Evolutionary conservation across 2,797 vertebrate species (phyloP).

Genomic region (Poecilia gillii): DNA sequence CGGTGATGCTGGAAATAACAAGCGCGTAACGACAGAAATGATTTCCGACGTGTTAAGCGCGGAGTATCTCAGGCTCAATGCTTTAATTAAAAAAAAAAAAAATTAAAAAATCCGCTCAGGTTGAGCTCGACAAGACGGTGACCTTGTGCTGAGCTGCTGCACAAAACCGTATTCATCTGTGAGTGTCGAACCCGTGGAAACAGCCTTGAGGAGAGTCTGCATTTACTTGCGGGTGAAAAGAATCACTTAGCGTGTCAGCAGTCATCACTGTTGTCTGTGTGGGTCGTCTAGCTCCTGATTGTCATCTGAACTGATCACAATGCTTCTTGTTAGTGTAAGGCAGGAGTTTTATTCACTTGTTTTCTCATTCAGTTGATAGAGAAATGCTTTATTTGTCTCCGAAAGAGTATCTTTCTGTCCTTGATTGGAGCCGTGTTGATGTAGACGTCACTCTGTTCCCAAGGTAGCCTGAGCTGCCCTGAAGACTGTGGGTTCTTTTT

Average conservation of each 20-base stretch:
- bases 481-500: neutral
- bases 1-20: neutral
- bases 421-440: neutral
- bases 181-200: neutral
- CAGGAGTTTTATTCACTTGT: neutral
- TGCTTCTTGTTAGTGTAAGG: neutral
- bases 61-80: neutral
- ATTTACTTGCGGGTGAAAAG: neutral
- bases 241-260: neutral
- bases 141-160: slow-evolving; percentile 4
- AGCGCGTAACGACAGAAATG: neutral
- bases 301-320: neutral
- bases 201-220: neutral
- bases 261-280: neutral
- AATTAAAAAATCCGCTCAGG: neutral
- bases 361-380: neutral
- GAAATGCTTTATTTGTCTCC: neutral
- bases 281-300: neutral
- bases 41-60: neutral
- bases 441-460: neutral
- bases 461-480: neutral
- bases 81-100: neutral
- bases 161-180: neutral
- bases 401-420: neutral
- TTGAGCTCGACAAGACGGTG: neutral